These are phyloP conservation scores for Hydropsyche tenuis DNA, from an alignment of 1,140 invertebrate genomes.

Conservation along the genomic window DNA sequence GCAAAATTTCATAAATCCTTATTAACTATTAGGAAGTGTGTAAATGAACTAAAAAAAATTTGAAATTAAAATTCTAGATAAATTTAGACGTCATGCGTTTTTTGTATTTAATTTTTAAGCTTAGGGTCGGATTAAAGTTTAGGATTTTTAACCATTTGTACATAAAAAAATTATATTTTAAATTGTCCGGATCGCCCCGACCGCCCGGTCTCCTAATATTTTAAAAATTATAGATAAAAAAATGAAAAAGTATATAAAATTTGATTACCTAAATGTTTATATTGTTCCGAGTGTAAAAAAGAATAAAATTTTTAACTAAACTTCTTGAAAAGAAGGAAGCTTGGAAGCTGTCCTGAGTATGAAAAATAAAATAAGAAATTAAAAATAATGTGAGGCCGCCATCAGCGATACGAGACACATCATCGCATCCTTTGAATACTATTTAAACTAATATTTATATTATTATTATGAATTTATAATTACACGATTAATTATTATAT, in stretches of 20 bases:
- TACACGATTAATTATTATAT: conserved; percentile 53
- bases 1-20: conserved; percentile 64
- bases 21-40: conserved; percentile 34
- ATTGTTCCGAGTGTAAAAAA: conserved; percentile 65
- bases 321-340: conserved; percentile 42
- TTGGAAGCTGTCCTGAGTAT: conserved; percentile 44
- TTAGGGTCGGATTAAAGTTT: conserved; percentile 50
- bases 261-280: conserved; percentile 61
- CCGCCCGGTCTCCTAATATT: conserved; percentile 55
- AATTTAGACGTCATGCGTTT: conserved; percentile 64
- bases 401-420: conserved; percentile 30
- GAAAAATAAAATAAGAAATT: conserved; percentile 9
- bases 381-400: conserved; percentile 31
- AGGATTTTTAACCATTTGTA: conserved; percentile 61
- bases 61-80: conserved; percentile 61
- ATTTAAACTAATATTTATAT: conserved; percentile 57
- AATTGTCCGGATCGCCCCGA: conserved; percentile 22
- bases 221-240: conserved; percentile 58
- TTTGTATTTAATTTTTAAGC: conserved; percentile 66
- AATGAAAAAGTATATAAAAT: conserved; percentile 51
- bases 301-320: conserved; percentile 46
- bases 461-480: conserved; percentile 61
- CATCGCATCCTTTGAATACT: conserved; percentile 46
- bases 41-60: not conserved
- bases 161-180: conserved; percentile 60